Conservation (phyloP, 2,113 vertebrate genomes). For the Baryphthengus martii region DNA sequence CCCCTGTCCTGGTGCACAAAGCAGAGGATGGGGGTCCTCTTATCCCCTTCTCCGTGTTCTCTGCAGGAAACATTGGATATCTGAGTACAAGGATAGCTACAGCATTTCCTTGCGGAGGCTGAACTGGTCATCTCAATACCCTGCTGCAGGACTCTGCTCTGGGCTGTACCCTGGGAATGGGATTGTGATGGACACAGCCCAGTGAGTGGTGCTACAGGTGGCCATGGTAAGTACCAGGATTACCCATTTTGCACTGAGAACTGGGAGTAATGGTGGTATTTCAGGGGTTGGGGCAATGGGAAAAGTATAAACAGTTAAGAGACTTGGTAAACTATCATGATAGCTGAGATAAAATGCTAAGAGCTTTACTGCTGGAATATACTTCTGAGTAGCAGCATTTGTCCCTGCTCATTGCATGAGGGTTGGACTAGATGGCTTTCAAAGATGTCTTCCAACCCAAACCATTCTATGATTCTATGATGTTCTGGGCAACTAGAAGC, state of each 20-base stretch:
- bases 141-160: background rate
- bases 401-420: background rate
- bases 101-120: background rate
- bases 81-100: conserved; percentile 50
- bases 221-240: background rate
- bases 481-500: background rate
- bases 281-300: background rate
- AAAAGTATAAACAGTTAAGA: fast-evolving
- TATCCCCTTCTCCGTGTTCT: background rate
- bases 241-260: background rate
- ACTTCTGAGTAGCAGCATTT: background rate
- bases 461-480: background rate
- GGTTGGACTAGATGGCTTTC: background rate
- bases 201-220: background rate
- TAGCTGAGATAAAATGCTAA: background rate
- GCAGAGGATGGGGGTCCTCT: background rate
- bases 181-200: background rate
- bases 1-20: background rate
- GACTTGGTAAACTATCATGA: fast-evolving
- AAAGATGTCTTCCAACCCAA: background rate
- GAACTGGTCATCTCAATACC: background rate
- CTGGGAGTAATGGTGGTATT: background rate
- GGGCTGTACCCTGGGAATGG: background rate
- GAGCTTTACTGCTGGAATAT: background rate
- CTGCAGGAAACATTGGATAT: conserved; percentile 18